A percentile compares a stretch with the other conserved stretches of the same genome.
These are phyloP conservation scores for Percina caprodes DNA, from an alignment of 2,113 vertebrate species.

Conservation along the genomic window DNA sequence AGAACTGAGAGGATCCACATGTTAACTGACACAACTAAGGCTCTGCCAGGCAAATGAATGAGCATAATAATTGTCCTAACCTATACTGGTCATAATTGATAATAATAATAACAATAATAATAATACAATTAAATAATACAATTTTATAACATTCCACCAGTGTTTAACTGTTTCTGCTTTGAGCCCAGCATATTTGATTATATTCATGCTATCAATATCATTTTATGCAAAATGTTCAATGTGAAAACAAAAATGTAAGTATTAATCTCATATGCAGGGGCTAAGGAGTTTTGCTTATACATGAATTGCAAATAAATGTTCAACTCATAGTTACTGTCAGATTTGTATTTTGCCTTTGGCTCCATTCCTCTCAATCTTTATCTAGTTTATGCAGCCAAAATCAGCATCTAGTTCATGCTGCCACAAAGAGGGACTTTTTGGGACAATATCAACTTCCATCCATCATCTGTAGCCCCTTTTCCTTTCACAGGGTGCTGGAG, in stretches of 20 bases:
- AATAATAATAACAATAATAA: too few relatives aligned
- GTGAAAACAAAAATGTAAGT: background rate
- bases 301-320: conserved; percentile 2
- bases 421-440: too few relatives aligned
- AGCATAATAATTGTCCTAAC: background rate
- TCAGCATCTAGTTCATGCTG: too few relatives aligned
- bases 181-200: background rate
- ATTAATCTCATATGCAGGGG: background rate
- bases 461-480: too few relatives aligned
- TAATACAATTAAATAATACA: too few relatives aligned
- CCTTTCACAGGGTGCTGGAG: too few relatives aligned
- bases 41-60: conserved; percentile 12
- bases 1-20: background rate
- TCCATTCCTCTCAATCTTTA: background rate
- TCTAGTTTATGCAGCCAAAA: background rate
- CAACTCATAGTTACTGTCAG: background rate
- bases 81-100: conserved; percentile 12
- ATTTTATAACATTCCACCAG: background rate
- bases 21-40: conserved; percentile 24
- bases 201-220: background rate
- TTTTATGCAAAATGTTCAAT: background rate
- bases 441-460: background rate
- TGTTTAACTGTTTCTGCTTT: background rate
- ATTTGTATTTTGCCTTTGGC: conserved; percentile 6
- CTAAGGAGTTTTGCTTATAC: background rate